Evolutionary conservation across 2,113 vertebrate species (phyloP), one percentile per base, ranked within the genome.

Genomic region (Laticauda colubrina): DNA sequence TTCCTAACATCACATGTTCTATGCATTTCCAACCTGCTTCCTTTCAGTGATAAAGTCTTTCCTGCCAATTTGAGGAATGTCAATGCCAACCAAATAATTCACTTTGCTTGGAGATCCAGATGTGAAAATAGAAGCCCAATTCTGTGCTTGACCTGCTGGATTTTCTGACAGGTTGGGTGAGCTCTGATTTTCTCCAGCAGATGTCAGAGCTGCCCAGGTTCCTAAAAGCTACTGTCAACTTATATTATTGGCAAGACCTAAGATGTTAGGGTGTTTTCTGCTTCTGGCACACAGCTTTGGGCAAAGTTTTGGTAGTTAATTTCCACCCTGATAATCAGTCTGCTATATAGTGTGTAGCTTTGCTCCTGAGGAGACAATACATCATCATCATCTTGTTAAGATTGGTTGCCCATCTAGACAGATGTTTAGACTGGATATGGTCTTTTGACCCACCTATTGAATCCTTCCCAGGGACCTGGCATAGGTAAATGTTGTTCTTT

Each of bases 281-380:
- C 48, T 21, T 53, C 48, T 55, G 81, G 81, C 81, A 90, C 18
- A 18, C 11, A 64, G 39, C 81, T 94, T 93, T 91, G 87, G 3
- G 2, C 10, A 26, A 91, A 55, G 69, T 94, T 81, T 89, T 85
- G 55, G 92, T 90, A 54, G 69, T 91, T 92, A 93, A 59, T 96
- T 96, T 95, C 95, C 94, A 90, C 88, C 92, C 95, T 10, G 0
- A 43, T 92, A 91, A 92, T 93, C 59, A 81, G n/a, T 93, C 86
- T 53, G 90, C 88, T 96, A 14, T 93, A 89, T 75, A 92, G 94
- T 43, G 94, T 91, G 81, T 91, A 89, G 90, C 94, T 95, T 95
- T 89, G 95, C 95, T 94, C 95, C 26, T 15, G 75, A 95, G 95
- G 91, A 96, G 92, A 94, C 92, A 51, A 51, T 93, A 94, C 69